phyloP scores from a whole-genome alignment of 2,888 invertebrate species.

The Spicauda simplicius region DNA sequence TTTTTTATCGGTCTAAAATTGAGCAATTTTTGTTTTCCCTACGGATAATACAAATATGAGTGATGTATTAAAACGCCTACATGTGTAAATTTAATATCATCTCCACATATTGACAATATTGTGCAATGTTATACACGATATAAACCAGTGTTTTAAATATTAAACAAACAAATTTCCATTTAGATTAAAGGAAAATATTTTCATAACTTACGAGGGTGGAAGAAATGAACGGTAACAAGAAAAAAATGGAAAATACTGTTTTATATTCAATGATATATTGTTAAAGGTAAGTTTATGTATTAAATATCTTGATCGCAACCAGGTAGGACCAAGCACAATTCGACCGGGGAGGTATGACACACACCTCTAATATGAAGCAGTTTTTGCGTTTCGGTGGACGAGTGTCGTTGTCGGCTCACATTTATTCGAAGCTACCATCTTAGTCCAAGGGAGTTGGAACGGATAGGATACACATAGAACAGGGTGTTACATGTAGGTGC shows the following conservation, averaged over 20 bases:
- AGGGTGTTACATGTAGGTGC: too few relatives aligned
- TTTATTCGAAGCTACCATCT: too few relatives aligned
- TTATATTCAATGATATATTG: neutral
- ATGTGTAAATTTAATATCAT: neutral
- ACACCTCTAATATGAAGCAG: too few relatives aligned
- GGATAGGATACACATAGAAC: too few relatives aligned
- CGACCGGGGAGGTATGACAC: too few relatives aligned
- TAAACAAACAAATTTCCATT: slow-evolving; percentile 24
- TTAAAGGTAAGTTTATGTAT: neutral
- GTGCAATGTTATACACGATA: slow-evolving; percentile 6
- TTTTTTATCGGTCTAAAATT: too few relatives aligned
- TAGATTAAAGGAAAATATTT: slow-evolving; percentile 32
- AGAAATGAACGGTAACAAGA: slow-evolving; percentile 16
- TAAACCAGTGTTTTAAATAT: slow-evolving; percentile 15
- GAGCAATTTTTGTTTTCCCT: too few relatives aligned
- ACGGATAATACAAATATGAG: neutral
- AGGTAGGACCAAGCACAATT: too few relatives aligned
- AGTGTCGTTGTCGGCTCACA: too few relatives aligned
- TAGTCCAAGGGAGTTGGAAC: too few relatives aligned
- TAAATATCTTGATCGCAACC: too few relatives aligned
- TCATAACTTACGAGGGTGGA: slow-evolving; percentile 10
- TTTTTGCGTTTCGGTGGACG: too few relatives aligned
- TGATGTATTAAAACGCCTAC: neutral
- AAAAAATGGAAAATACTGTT: neutral
- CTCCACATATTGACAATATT: neutral